Evolutionary conservation across 1,140 invertebrate genomes (phyloP).

Genomic region (Dendrolimus punctatus): DNA sequence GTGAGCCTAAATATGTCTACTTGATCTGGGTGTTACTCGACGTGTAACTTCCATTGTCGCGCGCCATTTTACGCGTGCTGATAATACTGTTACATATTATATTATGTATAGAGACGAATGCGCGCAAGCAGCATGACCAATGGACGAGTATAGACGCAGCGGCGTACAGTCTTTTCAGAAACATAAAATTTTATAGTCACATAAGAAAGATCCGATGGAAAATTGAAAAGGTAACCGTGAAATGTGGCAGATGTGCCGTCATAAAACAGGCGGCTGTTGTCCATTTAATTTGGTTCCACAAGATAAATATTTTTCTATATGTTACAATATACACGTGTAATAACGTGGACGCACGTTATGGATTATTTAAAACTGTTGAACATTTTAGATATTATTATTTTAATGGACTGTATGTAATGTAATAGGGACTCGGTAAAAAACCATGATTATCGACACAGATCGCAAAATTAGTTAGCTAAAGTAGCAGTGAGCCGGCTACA

Average conservation of each 20-base stretch:
- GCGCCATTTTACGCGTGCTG: constrained; percentile 10
- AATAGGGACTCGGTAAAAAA: too few relatives aligned
- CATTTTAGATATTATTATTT: too few relatives aligned
- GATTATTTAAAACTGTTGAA: too few relatives aligned
- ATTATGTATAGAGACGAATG: constrained; percentile 14
- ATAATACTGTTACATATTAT: constrained; percentile 4
- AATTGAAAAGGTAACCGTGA: constrained; percentile 64
- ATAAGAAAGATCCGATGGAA: constrained; percentile 49
- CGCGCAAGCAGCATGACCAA: constrained; percentile 55
- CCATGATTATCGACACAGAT: too few relatives aligned
- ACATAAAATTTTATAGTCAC: constrained; percentile 58
- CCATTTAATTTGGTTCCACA: neutral
- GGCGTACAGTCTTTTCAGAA: constrained; percentile 49
- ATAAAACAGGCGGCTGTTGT: constrained; percentile 18
- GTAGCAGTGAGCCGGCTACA: too few relatives aligned
- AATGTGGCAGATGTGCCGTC: constrained; percentile 57
- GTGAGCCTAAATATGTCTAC: too few relatives aligned
- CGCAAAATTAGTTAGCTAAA: too few relatives aligned
- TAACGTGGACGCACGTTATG: too few relatives aligned
- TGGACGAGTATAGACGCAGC: constrained; percentile 33
- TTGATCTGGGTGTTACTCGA: too few relatives aligned
- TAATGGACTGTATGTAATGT: too few relatives aligned
- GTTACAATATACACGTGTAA: too few relatives aligned
- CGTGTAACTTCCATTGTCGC: constrained; percentile 17
- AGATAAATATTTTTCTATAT: too few relatives aligned